Evolutionary conservation across 2,797 vertebrate species (phyloP), one percentile per base, ranked within the genome.

Genomic region (Hipposideros larvatus): DNA sequence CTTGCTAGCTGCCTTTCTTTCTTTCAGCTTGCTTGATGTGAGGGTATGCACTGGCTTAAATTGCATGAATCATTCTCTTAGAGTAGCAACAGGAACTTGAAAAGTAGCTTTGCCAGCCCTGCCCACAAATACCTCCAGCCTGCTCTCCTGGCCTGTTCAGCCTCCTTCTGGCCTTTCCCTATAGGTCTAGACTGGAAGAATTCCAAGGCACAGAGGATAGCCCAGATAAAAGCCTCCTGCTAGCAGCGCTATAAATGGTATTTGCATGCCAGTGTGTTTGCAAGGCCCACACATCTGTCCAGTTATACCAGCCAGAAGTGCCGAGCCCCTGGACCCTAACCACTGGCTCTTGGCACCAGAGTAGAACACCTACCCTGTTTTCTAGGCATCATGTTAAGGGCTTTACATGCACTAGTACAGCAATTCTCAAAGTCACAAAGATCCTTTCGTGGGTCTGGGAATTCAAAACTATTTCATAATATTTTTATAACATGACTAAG

Each of bases 321-420:
- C 63, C 78, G 31, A 37, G 22, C 19, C 34, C 48, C 2, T 24
- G 59, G 11, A 43, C 51, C 34, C 46, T 41, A n/a, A 55, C 59
- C 43, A 1, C 15, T 16, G 48, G 46, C n/a, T 24, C 9, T 55
- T 46, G 19, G 61, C 14, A 6, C 37, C 16, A 0, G 4, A 37
- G 4, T 4, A 3, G 22, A 79, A 34, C 5, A 14, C 22, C 57
- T 9, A 3, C 21, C 41, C 22, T 1, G 5, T n/a, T 37, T 37
- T 37, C 26, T 6, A 28, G 41, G 10, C 21, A 1, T 87, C 21
- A 5, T 7, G 8, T 31, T 1, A 9, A 37, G 11, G 26, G 26
- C 41, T 43, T 73, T 46, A 5, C 7, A 6, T 7, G 1, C 3
- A 2, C 14, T 24, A 26, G 7, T 28, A 2, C 3, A 3, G 1